Conservation (phyloP, 2,797 vertebrate species). For the Netta rufina region DNA sequence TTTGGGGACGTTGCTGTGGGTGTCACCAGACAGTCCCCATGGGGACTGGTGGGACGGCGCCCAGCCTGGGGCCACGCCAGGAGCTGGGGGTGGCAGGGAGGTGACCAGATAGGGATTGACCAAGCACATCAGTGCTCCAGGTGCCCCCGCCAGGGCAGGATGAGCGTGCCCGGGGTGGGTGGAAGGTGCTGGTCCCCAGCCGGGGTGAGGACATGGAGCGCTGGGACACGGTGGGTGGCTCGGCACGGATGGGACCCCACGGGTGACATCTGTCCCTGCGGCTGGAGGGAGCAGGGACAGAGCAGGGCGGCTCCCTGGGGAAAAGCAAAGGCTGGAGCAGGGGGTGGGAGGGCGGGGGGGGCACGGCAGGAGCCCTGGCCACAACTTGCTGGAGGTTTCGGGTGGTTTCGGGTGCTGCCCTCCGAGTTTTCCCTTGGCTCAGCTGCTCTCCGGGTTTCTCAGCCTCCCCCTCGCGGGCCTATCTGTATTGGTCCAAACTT, state of each 20-base stretch:
- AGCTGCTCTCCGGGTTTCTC: neutral
- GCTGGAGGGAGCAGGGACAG: neutral
- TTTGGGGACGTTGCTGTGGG: neutral
- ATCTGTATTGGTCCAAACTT: neutral
- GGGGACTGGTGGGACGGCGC: fast-evolving
- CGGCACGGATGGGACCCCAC: neutral
- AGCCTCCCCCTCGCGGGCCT: neutral
- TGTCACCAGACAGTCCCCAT: neutral
- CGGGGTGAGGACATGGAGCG: neutral
- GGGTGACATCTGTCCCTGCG: neutral
- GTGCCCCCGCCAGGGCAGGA: neutral
- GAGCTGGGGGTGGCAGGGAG: fast-evolving
- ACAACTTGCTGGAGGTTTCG: neutral
- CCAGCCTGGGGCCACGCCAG: neutral
- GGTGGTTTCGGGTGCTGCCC: neutral
- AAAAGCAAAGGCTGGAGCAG: slow-evolving; percentile 21
- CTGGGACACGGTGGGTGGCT: neutral
- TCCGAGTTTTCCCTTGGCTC: neutral
- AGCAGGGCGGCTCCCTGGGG: neutral
- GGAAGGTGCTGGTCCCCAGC: neutral
- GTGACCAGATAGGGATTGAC: neutral
- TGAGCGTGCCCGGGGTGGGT: neutral
- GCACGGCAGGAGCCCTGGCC: neutral
- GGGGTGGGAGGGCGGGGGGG: neutral
- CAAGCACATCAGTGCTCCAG: neutral